phyloP scores from a whole-genome alignment of 2,113 vertebrate species.

The Trochalopteron elliotii region DNA sequence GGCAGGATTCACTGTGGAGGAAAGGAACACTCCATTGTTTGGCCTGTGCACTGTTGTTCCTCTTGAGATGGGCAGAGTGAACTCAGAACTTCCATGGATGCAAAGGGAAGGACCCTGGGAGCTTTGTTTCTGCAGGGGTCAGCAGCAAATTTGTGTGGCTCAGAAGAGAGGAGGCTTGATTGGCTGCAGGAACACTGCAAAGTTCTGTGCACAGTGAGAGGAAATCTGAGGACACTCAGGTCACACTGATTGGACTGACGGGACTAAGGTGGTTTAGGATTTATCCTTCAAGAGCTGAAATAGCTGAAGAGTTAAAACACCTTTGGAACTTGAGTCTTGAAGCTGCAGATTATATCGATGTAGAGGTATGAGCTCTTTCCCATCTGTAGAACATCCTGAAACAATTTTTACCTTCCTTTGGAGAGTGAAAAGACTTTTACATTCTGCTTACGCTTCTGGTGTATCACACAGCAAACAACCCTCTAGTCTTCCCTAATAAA shows the following conservation, averaged over 20 bases:
- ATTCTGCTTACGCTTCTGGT: neutral
- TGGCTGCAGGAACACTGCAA: neutral
- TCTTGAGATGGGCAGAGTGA: neutral
- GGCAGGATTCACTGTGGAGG: neutral
- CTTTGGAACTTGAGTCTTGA: neutral
- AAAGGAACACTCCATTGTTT: neutral
- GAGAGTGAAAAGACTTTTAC: neutral
- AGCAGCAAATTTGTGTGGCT: neutral
- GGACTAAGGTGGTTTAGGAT: neutral
- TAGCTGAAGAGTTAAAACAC: neutral
- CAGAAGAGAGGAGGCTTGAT: neutral
- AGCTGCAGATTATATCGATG: fast-evolving
- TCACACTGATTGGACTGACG: neutral
- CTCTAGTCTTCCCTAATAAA: neutral
- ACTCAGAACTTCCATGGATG: neutral
- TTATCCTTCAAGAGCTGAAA: neutral
- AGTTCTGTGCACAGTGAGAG: neutral
- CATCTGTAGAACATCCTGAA: neutral
- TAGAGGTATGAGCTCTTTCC: neutral
- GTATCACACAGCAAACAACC: neutral
- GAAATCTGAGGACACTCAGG: neutral
- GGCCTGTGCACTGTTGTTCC: neutral
- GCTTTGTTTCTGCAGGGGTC: neutral
- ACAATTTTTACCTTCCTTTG: neutral
- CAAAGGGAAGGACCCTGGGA: neutral